Base-by-base conservation (phyloP, 2,113 vertebrate genomes). In the Vimba vimba region DNA sequence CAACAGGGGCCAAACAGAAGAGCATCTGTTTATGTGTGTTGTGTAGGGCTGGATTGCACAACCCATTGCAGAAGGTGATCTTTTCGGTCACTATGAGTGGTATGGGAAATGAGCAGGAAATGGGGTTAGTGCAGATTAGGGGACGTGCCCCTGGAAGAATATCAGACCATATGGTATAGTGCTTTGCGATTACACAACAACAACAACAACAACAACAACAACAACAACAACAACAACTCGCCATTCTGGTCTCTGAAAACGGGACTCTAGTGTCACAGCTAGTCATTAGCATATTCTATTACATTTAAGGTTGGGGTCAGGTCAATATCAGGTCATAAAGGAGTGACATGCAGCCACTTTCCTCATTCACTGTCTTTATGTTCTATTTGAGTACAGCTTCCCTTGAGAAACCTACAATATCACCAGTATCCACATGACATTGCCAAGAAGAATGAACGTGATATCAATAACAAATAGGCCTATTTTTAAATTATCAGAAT, bases 21-120 rank as follows among this genome's bases (percentile, higher is more conserved):
- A 30, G 60, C 64, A 52, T 64, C 9, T 73, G 12, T 21, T 21
- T 50, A 23, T 57, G 39, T 64, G 75, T 43, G 2, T 50, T 36
- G 10, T 57, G 36, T 3, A 10, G 21, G 60, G 79, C 39, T 25
- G 60, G 25, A 81, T 69, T 68, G 45, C 80, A 50, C 62, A 55
- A 77, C 25, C 15, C 27, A 52, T 52, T 9, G 17, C 62, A 50
- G 39, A 64, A 62, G 66, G 55, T 62, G 27, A 82, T 36, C 27
- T 69, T 69, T 69, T 55, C 4, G 21, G 64, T 45, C 45, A 27
- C 39, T 64, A 39, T 15, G 25, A 77, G 57, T 21, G 30, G 45
- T 21, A 64, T 3, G 39, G 83, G 25, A 85, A 85, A 78, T 77
- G 25, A 66, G 83, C 83, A 85, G 59, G 57, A 82, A 88, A 85